A percentile compares a stretch with the other conserved stretches of the same genome.
These are phyloP conservation scores for Brachypalpus laphriformis DNA, from an alignment of 2,888 invertebrate species.

Conservation along the genomic window DNA sequence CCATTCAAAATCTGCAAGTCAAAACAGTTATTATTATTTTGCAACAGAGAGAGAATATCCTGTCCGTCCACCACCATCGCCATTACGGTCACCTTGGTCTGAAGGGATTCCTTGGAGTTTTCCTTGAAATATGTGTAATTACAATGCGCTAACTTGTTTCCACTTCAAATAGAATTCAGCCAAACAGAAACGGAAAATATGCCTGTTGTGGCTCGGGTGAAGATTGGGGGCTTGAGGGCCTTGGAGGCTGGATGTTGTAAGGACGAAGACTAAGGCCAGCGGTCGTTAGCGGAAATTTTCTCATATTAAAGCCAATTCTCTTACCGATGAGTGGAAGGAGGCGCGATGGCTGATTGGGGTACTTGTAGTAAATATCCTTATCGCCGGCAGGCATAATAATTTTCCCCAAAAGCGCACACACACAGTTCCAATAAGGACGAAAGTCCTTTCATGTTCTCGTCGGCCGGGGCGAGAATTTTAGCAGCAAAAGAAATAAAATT, in stretches of 20 bases:
- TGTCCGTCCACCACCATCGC: conserved; percentile 9
- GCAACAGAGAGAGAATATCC: conserved; percentile 33
- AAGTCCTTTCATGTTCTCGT: conserved; percentile 25
- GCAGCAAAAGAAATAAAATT: conserved; percentile 29
- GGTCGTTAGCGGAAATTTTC: conserved; percentile 20
- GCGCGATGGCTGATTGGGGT: conserved; percentile 16
- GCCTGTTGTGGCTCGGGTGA: neutral
- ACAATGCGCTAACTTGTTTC: conserved; percentile 47
- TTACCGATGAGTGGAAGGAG: neutral
- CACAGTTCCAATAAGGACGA: conserved; percentile 1
- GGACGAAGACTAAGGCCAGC: neutral
- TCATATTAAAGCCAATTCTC: conserved; percentile 21
- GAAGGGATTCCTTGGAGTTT: neutral
- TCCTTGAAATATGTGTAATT: conserved; percentile 43
- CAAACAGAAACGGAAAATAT: conserved; percentile 18
- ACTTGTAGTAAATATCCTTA: conserved; percentile 49
- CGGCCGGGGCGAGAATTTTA: neutral
- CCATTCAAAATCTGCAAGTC: conserved; percentile 67
- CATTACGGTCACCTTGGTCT: conserved; percentile 8
- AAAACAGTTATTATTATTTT: conserved; percentile 65
- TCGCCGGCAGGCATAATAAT: conserved; percentile 52
- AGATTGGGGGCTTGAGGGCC: neutral
- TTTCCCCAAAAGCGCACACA: conserved; percentile 20
- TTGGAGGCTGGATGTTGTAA: neutral
- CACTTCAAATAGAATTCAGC: conserved; percentile 25